A percentile compares a stretch with the other conserved stretches of the same genome.
Evolutionary conservation across 1,140 invertebrate species (phyloP).

Genomic region (Leptinotarsa defecta): DNA sequence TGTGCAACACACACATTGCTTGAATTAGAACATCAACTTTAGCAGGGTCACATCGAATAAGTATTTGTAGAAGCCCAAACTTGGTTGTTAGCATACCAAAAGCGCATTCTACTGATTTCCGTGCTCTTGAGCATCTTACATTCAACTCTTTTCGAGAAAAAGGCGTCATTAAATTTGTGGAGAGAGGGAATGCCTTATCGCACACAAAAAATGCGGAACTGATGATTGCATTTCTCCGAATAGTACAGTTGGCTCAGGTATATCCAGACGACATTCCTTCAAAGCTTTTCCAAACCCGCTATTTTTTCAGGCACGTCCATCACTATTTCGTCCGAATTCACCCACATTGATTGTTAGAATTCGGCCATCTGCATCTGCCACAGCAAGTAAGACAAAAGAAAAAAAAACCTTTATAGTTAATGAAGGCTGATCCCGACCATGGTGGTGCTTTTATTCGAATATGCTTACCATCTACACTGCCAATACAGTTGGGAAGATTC

Average conservation of each 20-base stretch:
- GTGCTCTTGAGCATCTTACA: conserved; percentile 53
- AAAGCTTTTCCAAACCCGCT: conserved; percentile 24
- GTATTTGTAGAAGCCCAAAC: conserved; percentile 43
- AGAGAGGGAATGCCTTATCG: conserved; percentile 53
- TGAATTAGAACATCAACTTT: conserved; percentile 31
- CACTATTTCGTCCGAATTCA: conserved; percentile 38
- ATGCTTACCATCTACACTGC: conserved; percentile 30
- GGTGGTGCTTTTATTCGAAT: conserved; percentile 13
- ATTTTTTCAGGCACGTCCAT: conserved; percentile 51
- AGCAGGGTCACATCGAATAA: conserved; percentile 32
- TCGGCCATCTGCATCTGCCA: conserved; percentile 53
- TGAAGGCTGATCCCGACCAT: conserved; percentile 26
- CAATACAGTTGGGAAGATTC: conserved; percentile 29
- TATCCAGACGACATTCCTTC: conserved; percentile 13
- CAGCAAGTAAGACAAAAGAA: conserved; percentile 15
- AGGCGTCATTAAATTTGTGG: conserved; percentile 40
- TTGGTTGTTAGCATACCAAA: conserved; percentile 45
- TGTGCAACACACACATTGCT: conserved; percentile 29
- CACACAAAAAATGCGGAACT: conserved; percentile 29
- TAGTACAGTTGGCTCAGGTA: conserved; percentile 18
- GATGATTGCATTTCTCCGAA: neutral
- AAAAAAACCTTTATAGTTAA: conserved; percentile 48
- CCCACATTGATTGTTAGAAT: conserved; percentile 54
- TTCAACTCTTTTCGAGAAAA: conserved; percentile 47
- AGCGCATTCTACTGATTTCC: conserved; percentile 35